These are phyloP conservation scores for Cyaniris semiargus DNA, from an alignment of 2,888 invertebrate species.

Conservation along the genomic window DNA sequence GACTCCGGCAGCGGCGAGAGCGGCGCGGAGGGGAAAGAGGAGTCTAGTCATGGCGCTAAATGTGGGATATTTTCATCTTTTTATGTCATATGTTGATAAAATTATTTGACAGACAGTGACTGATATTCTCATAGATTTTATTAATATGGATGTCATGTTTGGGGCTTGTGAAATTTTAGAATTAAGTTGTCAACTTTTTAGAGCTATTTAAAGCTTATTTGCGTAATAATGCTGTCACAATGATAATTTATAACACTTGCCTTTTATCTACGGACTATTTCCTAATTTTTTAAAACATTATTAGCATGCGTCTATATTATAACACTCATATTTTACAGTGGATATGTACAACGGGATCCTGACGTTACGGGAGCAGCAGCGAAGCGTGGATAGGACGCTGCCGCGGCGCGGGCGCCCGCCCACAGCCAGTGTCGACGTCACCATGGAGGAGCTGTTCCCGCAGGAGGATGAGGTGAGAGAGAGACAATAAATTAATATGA, in stretches of 20 bases:
- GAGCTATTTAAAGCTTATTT: no score
- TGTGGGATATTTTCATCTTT: constrained; percentile 44
- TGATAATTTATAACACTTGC: no score
- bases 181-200: no score
- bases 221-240: no score
- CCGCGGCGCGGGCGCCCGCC: constrained; percentile 80
- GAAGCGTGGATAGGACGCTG: constrained; percentile 81
- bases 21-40: constrained; percentile 58
- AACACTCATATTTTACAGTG: constrained; percentile 49
- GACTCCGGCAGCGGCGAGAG: constrained; percentile 71
- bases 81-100: no score
- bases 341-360: constrained; percentile 83
- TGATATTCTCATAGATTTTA: no score
- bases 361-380: constrained; percentile 87
- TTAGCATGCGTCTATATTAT: background rate
- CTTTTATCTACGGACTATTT: background rate
- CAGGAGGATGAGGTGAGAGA: constrained; percentile 81
- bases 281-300: background rate
- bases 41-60: constrained; percentile 42
- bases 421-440: constrained; percentile 53
- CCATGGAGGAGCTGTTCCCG: constrained; percentile 80
- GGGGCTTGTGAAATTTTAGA: no score
- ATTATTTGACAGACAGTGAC: no score
- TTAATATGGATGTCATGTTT: no score
- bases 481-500: background rate